These are phyloP conservation scores for Drosophila sordidula DNA, from an alignment of 2,888 invertebrate genomes.

Conservation along the genomic window DNA sequence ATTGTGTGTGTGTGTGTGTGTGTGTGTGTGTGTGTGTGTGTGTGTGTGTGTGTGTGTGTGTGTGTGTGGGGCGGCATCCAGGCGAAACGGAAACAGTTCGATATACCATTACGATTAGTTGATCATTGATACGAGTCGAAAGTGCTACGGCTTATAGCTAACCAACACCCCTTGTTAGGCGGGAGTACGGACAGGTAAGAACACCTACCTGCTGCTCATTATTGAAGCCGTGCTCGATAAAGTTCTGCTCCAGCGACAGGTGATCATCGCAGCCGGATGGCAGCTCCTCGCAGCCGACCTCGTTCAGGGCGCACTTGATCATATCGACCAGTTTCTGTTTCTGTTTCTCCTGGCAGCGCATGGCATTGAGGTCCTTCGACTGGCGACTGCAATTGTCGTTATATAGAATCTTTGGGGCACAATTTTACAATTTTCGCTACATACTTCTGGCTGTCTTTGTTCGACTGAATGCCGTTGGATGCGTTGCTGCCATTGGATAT, in stretches of 20 bases:
- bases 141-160: constrained; percentile 50
- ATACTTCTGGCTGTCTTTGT: constrained; percentile 84
- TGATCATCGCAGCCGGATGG: constrained; percentile 93
- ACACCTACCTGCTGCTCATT: constrained; percentile 88
- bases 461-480: constrained; percentile 85
- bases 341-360: constrained; percentile 93
- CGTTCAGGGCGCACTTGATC: constrained; percentile 93
- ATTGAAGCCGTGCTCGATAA: constrained; percentile 86
- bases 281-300: constrained; percentile 94
- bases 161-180: constrained; percentile 10
- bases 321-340: constrained; percentile 93
- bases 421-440: background rate
- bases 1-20: constrained; percentile 2
- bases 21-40: constrained; percentile 2
- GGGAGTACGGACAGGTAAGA: background rate
- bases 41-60: background rate
- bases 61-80: constrained; percentile 58
- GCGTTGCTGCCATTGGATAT: constrained; percentile 78
- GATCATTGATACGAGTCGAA: constrained; percentile 25
- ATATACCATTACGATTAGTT: constrained; percentile 41
- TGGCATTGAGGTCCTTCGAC: constrained; percentile 91
- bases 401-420: background rate
- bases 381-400: constrained; percentile 65
- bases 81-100: constrained; percentile 37
- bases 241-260: constrained; percentile 86